Evolutionary conservation across 2,113 vertebrate species (phyloP).

Genomic region (Hydrochoerus hydrochaeris): DNA sequence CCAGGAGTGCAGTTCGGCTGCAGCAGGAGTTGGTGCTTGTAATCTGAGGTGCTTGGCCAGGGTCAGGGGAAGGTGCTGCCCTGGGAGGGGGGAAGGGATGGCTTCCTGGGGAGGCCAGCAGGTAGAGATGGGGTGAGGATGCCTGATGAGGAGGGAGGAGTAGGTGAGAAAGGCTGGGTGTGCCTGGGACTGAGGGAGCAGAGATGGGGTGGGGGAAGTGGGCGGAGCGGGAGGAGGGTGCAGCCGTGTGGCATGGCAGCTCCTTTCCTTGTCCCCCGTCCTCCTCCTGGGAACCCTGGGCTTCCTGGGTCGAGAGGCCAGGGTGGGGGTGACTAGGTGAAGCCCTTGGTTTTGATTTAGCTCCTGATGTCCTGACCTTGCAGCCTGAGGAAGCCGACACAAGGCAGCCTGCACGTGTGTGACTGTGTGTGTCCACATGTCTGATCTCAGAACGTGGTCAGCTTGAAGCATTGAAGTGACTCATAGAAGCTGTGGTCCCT

Average conservation of each 20-base stretch:
- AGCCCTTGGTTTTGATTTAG: neutral
- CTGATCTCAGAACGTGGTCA: neutral
- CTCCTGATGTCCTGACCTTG: neutral
- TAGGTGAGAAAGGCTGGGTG: neutral
- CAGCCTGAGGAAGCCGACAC: neutral
- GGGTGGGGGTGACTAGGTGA: too few relatives aligned
- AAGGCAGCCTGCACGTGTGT: neutral
- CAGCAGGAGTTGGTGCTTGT: neutral
- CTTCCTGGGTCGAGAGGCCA: neutral
- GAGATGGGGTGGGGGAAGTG: neutral
- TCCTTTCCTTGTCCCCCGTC: neutral
- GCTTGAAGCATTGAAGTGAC: neutral
- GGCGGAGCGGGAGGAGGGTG: neutral
- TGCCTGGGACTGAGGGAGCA: neutral
- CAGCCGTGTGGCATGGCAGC: neutral
- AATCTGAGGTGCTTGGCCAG: neutral
- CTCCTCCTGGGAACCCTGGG: neutral
- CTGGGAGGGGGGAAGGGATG: too few relatives aligned
- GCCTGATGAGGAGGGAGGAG: neutral
- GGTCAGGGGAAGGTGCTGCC: neutral
- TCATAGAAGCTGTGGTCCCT: neutral
- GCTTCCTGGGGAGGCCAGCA: neutral
- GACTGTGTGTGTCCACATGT: neutral
- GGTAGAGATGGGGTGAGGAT: neutral
- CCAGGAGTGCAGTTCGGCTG: accelerated